Evolutionary conservation across 1,140 invertebrate genomes (phyloP).

Genomic region (Apis laboriosa): DNA sequence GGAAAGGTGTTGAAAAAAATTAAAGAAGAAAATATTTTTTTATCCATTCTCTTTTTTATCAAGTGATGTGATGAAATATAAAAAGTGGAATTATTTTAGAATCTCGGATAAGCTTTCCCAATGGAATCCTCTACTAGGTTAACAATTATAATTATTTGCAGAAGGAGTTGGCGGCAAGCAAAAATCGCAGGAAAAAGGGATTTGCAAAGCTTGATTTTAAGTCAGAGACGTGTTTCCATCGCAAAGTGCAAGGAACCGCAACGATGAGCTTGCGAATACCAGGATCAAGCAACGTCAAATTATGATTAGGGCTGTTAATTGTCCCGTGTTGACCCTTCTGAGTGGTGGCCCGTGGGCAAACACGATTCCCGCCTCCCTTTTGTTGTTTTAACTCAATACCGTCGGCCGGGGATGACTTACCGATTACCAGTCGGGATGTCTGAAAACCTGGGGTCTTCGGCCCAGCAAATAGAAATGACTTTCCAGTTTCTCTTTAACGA

Average conservation of each 20-base stretch:
- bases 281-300: constrained; percentile 68
- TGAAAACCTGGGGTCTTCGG: constrained; percentile 52
- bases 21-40: too few species aligned
- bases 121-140: neutral
- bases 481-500: constrained; percentile 63
- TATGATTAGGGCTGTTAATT: constrained; percentile 73
- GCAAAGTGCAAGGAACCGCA: constrained; percentile 35
- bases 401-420: constrained; percentile 69
- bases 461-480: constrained; percentile 67
- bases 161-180: neutral
- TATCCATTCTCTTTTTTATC: neutral
- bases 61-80: neutral
- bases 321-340: constrained; percentile 71
- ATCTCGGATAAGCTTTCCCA: neutral
- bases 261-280: constrained; percentile 57
- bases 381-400: constrained; percentile 71
- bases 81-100: neutral
- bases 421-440: constrained; percentile 63
- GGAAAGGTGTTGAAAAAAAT: too few species aligned
- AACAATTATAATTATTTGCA: neutral
- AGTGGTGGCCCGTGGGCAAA: constrained; percentile 70
- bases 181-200: constrained; percentile 2
- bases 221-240: neutral
- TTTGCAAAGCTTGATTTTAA: neutral
- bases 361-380: constrained; percentile 63